Percentiles rank a stretch among this genome's conserved stretches.
phyloP scores from a whole-genome alignment of 2,888 invertebrate species.

The Drosophila prolongata region DNA sequence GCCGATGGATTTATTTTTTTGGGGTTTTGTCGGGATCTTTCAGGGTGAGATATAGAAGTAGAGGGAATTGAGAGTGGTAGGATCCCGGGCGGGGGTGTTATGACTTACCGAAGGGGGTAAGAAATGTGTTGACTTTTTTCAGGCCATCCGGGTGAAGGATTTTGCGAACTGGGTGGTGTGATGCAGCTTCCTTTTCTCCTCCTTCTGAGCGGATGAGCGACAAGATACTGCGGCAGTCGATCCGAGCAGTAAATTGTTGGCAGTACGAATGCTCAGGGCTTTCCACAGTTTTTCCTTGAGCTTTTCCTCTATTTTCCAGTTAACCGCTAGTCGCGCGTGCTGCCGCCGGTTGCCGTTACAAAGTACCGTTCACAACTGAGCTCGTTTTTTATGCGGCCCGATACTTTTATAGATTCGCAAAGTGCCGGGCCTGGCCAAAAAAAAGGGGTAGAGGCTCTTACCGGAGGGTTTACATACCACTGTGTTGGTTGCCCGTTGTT shows the following conservation, averaged over 20 bases:
- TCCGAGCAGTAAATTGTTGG: slow-evolving; percentile 35
- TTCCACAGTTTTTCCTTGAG: slow-evolving; percentile 16
- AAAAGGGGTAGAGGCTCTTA: slow-evolving; percentile 9
- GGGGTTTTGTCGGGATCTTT: slow-evolving; percentile 7
- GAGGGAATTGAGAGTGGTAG: background rate
- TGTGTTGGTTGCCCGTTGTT: slow-evolving; percentile 36
- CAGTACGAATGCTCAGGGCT: slow-evolving; percentile 4
- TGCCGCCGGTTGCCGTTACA: slow-evolving; percentile 65
- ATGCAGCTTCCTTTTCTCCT: slow-evolving; percentile 3
- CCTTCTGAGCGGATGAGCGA: slow-evolving; percentile 1
- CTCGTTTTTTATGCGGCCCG: slow-evolving; percentile 82
- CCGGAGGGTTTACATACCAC: slow-evolving; percentile 5
- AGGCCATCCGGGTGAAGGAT: slow-evolving; percentile 22
- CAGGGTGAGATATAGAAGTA: slow-evolving; percentile 1
- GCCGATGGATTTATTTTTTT: slow-evolving; percentile 48
- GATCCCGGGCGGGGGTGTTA: slow-evolving; percentile 8
- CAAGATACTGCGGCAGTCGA: slow-evolving; percentile 31
- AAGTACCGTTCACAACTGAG: slow-evolving; percentile 84
- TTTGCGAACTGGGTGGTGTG: background rate
- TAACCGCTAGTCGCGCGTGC: slow-evolving; percentile 50
- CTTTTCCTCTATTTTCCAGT: slow-evolving; percentile 26
- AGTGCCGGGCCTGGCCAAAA: slow-evolving; percentile 56
- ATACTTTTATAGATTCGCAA: slow-evolving; percentile 84
- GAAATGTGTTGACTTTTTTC: slow-evolving; percentile 31
- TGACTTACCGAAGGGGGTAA: slow-evolving; percentile 29